These are phyloP conservation scores for Meteorus colon DNA, from an alignment of 2,888 invertebrate species.

Conservation along the genomic window DNA sequence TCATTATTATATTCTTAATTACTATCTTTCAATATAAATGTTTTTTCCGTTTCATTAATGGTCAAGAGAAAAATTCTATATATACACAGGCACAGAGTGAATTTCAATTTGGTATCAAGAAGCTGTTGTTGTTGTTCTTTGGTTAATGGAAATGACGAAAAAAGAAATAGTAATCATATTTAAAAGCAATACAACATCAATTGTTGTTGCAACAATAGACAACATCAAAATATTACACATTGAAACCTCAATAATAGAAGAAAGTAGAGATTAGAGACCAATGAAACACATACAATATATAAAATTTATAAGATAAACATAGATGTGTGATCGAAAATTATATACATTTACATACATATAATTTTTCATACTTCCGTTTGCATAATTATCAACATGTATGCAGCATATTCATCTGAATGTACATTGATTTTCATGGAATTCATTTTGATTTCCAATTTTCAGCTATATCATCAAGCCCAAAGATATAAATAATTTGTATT, in stretches of 20 bases:
- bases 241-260: background rate
- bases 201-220: slow-evolving; percentile 42
- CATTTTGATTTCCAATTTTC: slow-evolving; percentile 63
- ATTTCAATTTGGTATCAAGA: slow-evolving; percentile 48
- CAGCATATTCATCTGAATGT: background rate
- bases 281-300: slow-evolving; percentile 26
- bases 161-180: slow-evolving; percentile 16
- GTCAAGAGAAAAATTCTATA: slow-evolving; percentile 29
- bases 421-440: slow-evolving; percentile 47
- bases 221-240: slow-evolving; percentile 40
- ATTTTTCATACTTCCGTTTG: no score
- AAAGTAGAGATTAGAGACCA: background rate
- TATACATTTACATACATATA: no score
- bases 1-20: background rate
- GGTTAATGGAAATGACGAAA: slow-evolving; percentile 35
- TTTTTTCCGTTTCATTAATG: slow-evolving; percentile 9
- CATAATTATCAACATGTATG: background rate
- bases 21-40: slow-evolving; percentile 2
- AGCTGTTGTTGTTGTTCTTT: slow-evolving; percentile 46
- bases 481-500: background rate
- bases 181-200: slow-evolving; percentile 2
- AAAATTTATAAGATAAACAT: slow-evolving; percentile 30
- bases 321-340: background rate
- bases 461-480: background rate
- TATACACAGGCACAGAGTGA: slow-evolving; percentile 46